Conservation (phyloP, 2,888 invertebrate genomes). For the Petrolisthes manimaculis region DNA sequence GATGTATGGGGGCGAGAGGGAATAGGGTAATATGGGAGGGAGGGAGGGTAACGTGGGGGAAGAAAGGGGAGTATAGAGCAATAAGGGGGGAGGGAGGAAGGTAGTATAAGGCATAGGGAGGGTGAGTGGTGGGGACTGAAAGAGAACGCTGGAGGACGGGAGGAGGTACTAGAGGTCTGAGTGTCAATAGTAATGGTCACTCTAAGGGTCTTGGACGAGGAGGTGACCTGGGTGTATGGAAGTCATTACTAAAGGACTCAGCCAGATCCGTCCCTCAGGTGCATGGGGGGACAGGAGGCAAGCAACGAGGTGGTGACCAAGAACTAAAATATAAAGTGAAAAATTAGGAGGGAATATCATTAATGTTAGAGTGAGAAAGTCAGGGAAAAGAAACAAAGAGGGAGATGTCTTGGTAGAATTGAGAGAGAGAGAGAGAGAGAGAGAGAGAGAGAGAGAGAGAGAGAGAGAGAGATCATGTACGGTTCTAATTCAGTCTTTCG, state of each 20-base stretch:
- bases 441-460: not conserved
- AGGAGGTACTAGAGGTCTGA: not conserved
- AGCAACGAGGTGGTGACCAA: not conserved
- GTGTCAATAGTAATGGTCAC: conserved; percentile 27
- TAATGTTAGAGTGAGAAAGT: not conserved
- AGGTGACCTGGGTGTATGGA: conserved; percentile 10
- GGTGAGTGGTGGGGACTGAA: not conserved
- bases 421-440: not conserved
- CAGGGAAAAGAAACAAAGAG: not conserved
- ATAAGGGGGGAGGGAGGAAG: not conserved
- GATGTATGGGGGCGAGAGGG: no score
- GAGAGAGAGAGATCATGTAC: not conserved
- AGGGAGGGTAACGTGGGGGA: no score
- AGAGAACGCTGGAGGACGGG: not conserved
- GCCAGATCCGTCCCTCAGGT: not conserved
- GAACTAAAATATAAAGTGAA: not conserved
- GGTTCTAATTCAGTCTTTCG: no score
- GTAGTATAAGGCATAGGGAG: not conserved
- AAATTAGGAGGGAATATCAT: not conserved
- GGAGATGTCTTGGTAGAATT: not conserved
- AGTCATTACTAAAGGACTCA: not conserved
- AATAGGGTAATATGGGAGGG: no score
- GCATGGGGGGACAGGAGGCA: not conserved
- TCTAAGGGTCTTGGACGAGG: not conserved
- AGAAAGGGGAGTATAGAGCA: not conserved